These are phyloP conservation scores for Phymatocera aterrima DNA, from an alignment of 2,888 invertebrate species.

Conservation along the genomic window DNA sequence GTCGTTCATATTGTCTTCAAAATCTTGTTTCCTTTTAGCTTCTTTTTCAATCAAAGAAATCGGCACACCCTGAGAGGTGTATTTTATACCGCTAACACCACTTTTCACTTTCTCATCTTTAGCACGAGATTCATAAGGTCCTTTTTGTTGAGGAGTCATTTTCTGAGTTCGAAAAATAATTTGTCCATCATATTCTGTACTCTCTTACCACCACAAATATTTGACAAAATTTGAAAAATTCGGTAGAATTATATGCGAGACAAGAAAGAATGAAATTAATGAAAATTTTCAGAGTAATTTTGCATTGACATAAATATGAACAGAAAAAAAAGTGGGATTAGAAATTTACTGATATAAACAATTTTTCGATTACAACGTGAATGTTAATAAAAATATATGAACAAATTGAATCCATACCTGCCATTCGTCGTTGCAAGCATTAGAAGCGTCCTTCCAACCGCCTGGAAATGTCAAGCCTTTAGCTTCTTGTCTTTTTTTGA, in stretches of 20 bases:
- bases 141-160: conserved; percentile 56
- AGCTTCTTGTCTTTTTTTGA: conserved; percentile 59
- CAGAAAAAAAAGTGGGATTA: conserved; percentile 44
- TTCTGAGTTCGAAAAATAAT: too few species aligned
- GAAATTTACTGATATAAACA: not conserved
- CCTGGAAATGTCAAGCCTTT: conserved; percentile 59
- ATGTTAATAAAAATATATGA: conserved; percentile 5
- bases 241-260: not conserved
- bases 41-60: conserved; percentile 55
- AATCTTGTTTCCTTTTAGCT: conserved; percentile 52
- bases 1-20: conserved; percentile 59
- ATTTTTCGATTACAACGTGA: not conserved
- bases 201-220: not conserved
- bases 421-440: conserved; percentile 62
- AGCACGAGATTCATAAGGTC: conserved; percentile 62
- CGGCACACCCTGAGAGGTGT: conserved; percentile 64
- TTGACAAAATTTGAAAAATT: not conserved
- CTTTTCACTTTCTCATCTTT: conserved; percentile 57
- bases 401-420: conserved; percentile 59
- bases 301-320: too few species aligned
- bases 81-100: conserved; percentile 55
- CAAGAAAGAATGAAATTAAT: too few species aligned
- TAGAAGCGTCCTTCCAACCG: conserved; percentile 63
- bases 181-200: too few species aligned
- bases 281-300: too few species aligned